phyloP scores from a whole-genome alignment of 2,113 vertebrate genomes.

The Crotalus tigris region DNA sequence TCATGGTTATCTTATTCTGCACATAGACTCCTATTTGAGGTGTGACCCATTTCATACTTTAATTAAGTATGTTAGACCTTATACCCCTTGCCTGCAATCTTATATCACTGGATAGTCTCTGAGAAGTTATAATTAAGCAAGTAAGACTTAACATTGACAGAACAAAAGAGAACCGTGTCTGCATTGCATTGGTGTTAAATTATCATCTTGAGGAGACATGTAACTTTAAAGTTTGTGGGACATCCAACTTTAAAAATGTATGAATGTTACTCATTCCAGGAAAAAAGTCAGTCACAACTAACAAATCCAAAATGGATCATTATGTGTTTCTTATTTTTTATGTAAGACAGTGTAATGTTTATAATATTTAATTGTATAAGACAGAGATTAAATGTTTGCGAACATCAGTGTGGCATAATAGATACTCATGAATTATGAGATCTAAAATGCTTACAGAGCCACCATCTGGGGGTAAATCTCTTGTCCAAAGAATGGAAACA shows the following conservation, averaged over 20 bases:
- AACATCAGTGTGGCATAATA: neutral
- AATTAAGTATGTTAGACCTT: neutral
- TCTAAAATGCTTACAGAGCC: neutral
- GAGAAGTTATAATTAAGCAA: neutral
- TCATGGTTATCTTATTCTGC: neutral
- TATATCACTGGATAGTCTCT: neutral
- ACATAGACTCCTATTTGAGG: neutral
- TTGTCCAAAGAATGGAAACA: neutral
- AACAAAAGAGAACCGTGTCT: neutral
- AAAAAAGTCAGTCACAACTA: neutral
- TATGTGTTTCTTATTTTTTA: neutral
- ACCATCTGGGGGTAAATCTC: neutral
- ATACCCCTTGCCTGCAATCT: neutral
- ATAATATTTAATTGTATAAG: neutral
- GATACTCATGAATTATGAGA: neutral
- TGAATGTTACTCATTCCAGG: neutral
- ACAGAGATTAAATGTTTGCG: neutral
- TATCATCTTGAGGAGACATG: neutral
- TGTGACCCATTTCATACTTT: neutral
- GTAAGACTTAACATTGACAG: neutral
- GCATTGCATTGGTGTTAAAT: neutral
- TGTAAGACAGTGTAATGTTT: neutral
- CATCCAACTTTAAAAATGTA: neutral
- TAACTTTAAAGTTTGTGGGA: neutral
- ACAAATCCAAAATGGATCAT: neutral